Percentiles rank a stretch among this genome's conserved stretches.
phyloP scores from a whole-genome alignment of 2,113 vertebrate species.

The Colinus virginianus region DNA sequence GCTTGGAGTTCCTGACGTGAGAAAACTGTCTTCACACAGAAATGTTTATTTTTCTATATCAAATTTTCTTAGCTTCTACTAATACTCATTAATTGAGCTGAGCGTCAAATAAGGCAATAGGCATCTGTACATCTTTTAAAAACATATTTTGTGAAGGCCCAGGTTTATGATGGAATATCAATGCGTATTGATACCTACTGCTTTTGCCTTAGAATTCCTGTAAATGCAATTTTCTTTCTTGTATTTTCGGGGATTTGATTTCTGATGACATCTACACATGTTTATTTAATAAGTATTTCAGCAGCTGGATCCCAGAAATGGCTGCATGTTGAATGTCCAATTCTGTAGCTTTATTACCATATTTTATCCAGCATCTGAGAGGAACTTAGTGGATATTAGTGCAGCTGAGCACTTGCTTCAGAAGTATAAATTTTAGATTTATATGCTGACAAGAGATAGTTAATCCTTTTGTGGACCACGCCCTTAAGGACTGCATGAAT shows the following conservation, averaged over 20 bases:
- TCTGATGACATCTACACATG: not conserved
- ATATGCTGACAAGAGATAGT: not conserved
- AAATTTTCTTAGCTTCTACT: not conserved
- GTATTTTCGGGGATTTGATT: not conserved
- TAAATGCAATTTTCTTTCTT: not conserved
- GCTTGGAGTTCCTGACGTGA: not conserved
- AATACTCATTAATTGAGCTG: not conserved
- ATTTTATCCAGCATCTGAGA: not conserved
- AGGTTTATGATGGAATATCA: not conserved
- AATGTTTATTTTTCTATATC: not conserved
- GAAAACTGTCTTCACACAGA: not conserved
- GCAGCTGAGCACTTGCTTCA: not conserved
- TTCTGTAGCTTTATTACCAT: not conserved
- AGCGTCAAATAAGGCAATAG: not conserved
- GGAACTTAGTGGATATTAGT: not conserved
- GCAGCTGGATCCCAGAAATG: not conserved
- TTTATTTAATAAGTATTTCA: not conserved
- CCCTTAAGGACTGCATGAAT: not conserved
- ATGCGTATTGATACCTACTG: not conserved
- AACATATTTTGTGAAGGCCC: not conserved
- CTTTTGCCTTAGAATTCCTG: not conserved
- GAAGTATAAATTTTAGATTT: conserved; percentile 30
- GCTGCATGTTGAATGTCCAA: not conserved
- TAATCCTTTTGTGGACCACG: not conserved
- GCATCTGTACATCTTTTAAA: not conserved